Percentiles rank a stretch among this genome's conserved stretches.
These are phyloP conservation scores for Scrobipalpa atriplicella DNA, from an alignment of 2,888 invertebrate species.

Conservation along the genomic window DNA sequence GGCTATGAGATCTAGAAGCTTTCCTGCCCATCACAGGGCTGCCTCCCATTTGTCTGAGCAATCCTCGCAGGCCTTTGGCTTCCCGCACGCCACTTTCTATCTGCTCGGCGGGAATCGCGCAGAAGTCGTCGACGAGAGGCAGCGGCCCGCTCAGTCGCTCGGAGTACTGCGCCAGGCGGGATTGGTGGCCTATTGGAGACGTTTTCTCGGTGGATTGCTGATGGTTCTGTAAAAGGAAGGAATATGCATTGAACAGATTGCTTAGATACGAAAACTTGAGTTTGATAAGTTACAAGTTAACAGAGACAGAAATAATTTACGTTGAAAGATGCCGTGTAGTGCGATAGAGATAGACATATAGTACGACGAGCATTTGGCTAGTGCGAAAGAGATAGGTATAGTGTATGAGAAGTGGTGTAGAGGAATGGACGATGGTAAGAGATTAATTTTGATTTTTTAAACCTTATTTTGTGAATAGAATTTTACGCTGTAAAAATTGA, in stretches of 20 bases:
- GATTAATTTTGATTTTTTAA: too few species aligned
- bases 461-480: too few species aligned
- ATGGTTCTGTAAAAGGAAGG: conserved; percentile 41
- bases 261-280: too few species aligned
- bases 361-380: too few species aligned
- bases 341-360: too few species aligned
- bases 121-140: conserved; percentile 95
- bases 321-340: too few species aligned
- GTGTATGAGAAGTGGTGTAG: too few species aligned
- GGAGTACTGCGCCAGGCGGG: conserved; percentile 84
- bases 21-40: conserved; percentile 92
- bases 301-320: too few species aligned
- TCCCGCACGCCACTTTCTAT: conserved; percentile 84
- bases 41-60: conserved; percentile 92
- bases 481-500: too few species aligned
- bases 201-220: conserved; percentile 59
- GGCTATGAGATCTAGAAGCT: conserved; percentile 76
- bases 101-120: conserved; percentile 92
- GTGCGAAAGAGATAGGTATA: too few species aligned
- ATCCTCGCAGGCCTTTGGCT: conserved; percentile 89
- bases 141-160: conserved; percentile 83
- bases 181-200: conserved; percentile 83
- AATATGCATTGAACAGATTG: neutral
- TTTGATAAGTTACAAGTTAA: too few species aligned
- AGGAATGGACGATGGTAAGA: too few species aligned